Conservation (phyloP, 2,797 vertebrate species). For the Taenioides sp. region DNA sequence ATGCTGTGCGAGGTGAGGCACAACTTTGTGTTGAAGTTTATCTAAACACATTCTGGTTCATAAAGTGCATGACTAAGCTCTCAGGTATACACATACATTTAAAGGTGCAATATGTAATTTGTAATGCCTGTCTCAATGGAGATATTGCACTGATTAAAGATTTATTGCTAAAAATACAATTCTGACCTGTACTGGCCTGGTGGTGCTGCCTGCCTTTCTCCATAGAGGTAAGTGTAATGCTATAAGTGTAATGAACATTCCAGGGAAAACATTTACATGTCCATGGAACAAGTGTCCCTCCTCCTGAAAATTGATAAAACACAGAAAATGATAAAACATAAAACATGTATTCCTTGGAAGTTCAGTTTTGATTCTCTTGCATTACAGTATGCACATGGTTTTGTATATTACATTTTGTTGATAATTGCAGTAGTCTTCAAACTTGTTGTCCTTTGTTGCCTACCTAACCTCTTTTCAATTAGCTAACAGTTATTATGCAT, state of each 20-base stretch:
- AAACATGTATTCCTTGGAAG: background rate
- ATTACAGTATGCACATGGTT: background rate
- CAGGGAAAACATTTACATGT: background rate
- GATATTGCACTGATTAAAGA: no score
- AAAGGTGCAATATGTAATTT: background rate
- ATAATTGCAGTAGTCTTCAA: background rate
- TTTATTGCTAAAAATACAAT: no score
- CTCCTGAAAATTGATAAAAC: background rate
- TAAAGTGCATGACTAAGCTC: background rate
- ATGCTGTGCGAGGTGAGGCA: slow-evolving; percentile 81
- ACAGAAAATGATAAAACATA: background rate
- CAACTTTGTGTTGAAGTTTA: background rate
- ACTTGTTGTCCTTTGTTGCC: background rate
- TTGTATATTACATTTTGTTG: background rate
- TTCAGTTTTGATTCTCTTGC: background rate
- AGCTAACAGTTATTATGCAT: slow-evolving; percentile 15
- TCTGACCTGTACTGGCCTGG: no score
- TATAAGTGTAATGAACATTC: no score
- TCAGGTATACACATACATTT: background rate
- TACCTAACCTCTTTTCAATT: background rate
- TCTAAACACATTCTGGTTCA: background rate
- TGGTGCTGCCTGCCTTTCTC: background rate
- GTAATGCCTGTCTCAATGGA: no score
- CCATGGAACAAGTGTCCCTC: background rate
- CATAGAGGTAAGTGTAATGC: background rate